Percentiles rank a stretch among this genome's conserved stretches.
phyloP scores from a whole-genome alignment of 2,113 vertebrate species.

The Antechinus flavipes region DNA sequence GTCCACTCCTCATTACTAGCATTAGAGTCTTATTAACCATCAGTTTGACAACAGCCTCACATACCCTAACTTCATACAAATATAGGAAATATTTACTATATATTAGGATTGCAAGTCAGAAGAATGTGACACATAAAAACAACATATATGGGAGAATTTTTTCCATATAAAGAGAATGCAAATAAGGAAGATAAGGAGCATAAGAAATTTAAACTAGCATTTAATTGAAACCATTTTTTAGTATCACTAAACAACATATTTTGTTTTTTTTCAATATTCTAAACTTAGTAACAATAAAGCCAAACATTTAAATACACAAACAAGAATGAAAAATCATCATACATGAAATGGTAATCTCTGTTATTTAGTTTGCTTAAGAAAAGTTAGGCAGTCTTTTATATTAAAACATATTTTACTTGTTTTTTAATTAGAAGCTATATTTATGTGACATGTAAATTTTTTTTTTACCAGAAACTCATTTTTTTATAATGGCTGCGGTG shows the following conservation, averaged over 20 bases:
- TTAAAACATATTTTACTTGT: conserved; percentile 4
- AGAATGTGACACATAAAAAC: neutral
- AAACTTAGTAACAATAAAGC: neutral
- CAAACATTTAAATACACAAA: conserved; percentile 1
- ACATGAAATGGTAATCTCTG: neutral
- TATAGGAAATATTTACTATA: neutral
- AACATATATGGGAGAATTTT: neutral
- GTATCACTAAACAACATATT: neutral
- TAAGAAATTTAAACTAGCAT: neutral
- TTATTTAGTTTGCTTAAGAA: neutral
- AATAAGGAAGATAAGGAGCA: neutral
- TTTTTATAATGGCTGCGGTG: neutral
- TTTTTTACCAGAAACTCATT: neutral
- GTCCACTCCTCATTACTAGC: neutral
- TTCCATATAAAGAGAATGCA: neutral
- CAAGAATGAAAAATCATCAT: neutral
- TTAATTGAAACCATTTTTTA: conserved; percentile 4
- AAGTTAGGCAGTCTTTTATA: neutral
- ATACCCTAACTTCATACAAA: neutral
- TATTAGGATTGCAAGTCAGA: neutral
- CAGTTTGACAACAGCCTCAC: neutral
- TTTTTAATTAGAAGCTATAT: conserved; percentile 1
- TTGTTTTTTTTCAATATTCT: neutral
- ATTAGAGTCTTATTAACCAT: neutral
- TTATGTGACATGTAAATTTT: neutral